Conservation (phyloP, 23 tunicate genomes). For the Phallusia fumigata region DNA sequence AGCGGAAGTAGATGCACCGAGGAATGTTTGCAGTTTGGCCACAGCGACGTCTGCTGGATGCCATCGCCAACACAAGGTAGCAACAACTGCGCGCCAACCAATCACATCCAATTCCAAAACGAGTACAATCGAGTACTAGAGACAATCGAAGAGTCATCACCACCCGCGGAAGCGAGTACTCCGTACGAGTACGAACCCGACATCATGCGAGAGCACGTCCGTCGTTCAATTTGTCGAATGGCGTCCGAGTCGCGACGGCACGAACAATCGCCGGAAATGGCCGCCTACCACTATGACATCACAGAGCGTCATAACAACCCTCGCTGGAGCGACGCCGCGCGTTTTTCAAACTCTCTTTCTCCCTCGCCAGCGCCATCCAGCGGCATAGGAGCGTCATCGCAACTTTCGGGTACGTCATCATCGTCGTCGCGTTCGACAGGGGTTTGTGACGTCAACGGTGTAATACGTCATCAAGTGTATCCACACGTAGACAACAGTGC, state of each 20-base stretch:
- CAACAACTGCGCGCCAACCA: neutral
- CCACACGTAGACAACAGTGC: neutral
- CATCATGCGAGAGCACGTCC: slow-evolving; percentile 28
- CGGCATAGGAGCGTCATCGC: slow-evolving; percentile 21
- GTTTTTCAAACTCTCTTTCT: slow-evolving; percentile 10
- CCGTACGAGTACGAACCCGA: slow-evolving; percentile 29
- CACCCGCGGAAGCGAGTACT: slow-evolving; percentile 6
- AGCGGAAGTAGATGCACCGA: slow-evolving; percentile 31
- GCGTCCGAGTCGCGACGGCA: slow-evolving; percentile 22
- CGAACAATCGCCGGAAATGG: neutral
- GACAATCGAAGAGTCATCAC: slow-evolving; percentile 26
- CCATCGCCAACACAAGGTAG: slow-evolving; percentile 38
- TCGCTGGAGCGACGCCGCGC: slow-evolving; percentile 2
- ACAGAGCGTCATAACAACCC: neutral
- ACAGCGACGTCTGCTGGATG: slow-evolving; percentile 77
- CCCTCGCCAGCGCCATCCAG: slow-evolving; percentile 52
- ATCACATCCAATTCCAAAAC: slow-evolving; percentile 16
- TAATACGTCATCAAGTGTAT: neutral
- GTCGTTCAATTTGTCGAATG: slow-evolving; percentile 29
- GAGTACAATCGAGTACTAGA: slow-evolving; percentile 37
- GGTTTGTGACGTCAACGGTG: neutral
- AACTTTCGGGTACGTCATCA: slow-evolving; percentile 18
- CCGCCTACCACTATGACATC: neutral
- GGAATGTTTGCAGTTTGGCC: slow-evolving; percentile 45
- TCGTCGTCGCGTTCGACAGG: slow-evolving; percentile 1